Conservation (phyloP, 2,888 invertebrate genomes). For the Aspidiotus destructor region DNA sequence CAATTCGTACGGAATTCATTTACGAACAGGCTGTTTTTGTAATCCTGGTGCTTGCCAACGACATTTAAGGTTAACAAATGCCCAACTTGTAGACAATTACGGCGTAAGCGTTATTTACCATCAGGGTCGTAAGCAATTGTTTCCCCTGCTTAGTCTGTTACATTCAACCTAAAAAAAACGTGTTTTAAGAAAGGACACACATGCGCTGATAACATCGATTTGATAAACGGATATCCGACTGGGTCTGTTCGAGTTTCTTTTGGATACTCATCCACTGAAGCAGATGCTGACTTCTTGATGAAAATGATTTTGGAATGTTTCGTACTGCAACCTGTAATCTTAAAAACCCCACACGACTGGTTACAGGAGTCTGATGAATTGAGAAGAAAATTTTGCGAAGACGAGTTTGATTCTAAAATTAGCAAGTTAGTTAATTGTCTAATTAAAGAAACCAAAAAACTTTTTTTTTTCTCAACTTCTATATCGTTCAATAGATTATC, state of each 20-base stretch:
- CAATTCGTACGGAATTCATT: slow-evolving; percentile 69
- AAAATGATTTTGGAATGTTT: slow-evolving; percentile 69
- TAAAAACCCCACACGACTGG: slow-evolving; percentile 24
- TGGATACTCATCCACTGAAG: slow-evolving; percentile 73
- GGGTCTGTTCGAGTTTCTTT: slow-evolving; percentile 88
- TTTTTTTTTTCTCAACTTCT: too few relatives aligned
- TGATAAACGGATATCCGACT: slow-evolving; percentile 77
- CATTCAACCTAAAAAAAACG: slow-evolving; percentile 39
- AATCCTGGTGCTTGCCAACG: slow-evolving; percentile 90
- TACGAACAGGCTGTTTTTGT: slow-evolving; percentile 93
- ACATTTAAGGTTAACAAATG: slow-evolving; percentile 58
- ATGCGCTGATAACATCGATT: slow-evolving; percentile 79
- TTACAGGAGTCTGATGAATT: not conserved
- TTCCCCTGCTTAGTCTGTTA: slow-evolving; percentile 38
- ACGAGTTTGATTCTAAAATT: not conserved
- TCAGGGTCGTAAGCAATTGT: not conserved
- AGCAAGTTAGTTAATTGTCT: too few relatives aligned
- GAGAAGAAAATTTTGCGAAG: slow-evolving; percentile 14
- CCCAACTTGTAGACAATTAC: slow-evolving; percentile 65
- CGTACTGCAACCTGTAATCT: slow-evolving; percentile 32
- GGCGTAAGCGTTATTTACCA: slow-evolving; percentile 44
- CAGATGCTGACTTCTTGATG: slow-evolving; percentile 62
- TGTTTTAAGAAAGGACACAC: slow-evolving; percentile 59
- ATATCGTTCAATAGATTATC: too few relatives aligned
- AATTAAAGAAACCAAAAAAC: too few relatives aligned